Percentiles rank a stretch among this genome's conserved stretches.
Evolutionary conservation across 2,888 invertebrate species (phyloP).

Genomic region (Acanthoscelides obtectus): DNA sequence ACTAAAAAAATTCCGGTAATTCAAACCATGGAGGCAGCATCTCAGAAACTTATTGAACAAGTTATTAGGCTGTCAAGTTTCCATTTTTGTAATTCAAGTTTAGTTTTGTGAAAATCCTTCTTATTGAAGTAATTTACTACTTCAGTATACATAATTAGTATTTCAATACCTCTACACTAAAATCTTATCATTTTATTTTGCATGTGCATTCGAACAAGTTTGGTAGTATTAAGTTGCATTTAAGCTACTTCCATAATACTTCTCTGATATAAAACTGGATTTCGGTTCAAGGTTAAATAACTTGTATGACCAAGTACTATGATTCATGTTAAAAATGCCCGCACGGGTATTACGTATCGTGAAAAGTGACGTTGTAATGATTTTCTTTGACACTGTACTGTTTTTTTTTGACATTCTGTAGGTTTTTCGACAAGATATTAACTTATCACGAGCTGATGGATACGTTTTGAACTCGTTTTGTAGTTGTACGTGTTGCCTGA

Average conservation of each 20-base stretch:
- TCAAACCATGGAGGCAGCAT: background rate
- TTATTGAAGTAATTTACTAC: background rate
- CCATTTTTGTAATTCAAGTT: background rate
- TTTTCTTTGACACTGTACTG: no score
- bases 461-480: no score
- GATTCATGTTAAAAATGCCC: no score
- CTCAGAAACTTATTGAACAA: background rate
- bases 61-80: background rate
- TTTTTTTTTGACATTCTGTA: no score
- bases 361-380: no score
- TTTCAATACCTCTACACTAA: background rate
- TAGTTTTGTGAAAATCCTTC: background rate
- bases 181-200: background rate
- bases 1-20: background rate
- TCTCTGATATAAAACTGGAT: no score
- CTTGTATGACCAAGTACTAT: no score
- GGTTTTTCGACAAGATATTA: no score
- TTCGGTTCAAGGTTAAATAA: no score
- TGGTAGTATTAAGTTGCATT: background rate
- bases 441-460: no score
- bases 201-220: background rate
- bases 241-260: background rate
- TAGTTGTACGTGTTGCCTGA: no score
- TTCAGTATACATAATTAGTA: background rate
- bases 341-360: no score